Base-by-base conservation (phyloP, 2,797 vertebrate species). In the Sebastes itinus region DNA sequence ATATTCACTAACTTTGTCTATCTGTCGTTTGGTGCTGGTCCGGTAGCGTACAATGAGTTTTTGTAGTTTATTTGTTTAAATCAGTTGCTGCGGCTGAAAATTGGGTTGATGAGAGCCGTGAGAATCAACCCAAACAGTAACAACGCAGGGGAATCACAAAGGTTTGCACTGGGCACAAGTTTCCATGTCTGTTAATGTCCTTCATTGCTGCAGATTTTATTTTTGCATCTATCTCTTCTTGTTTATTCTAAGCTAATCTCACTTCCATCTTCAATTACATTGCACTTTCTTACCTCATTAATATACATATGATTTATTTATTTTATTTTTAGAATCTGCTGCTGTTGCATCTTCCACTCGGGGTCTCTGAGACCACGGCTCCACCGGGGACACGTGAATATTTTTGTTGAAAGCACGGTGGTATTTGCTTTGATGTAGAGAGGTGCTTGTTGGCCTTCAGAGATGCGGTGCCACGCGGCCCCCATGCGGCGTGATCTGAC, bases 351-450 rank as follows among this genome's bases (percentile, higher is more conserved):
- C 56, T 72, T 78, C 13, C 20, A 9, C 59, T 27, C 6, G 4
- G 49, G 42, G 42, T 64, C 64, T 75, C 35, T 52, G 71, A 55
- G 72, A 78, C 59, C 20, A 18, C 5, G 2, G 25, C 52, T 67
- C 16, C 75, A 72, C 58, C 14, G 3, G 42, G 81, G 77, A 82
- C 61, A 64, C 20, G 56, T 52, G 78, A 72, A 73, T 87, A 54
- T 82, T 70, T 78, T 33, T 10, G 59, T 80, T 87, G 82, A 77
- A 75, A 81, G 88, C 72, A 10, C 23, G 77, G 46, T 35, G 70
- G 59, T 79, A 61, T 89, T 92, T 88, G 77, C 91, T 95, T 92
- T 95, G 93, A 94, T 92, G 91, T 88, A 49, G 55, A 72, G 84
- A 89, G 78, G 87, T 86, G 81, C 87, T 86, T 72, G 86, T 72